Evolutionary conservation across 2,888 invertebrate genomes (phyloP).

Genomic region (Drosophila sordidula): DNA sequence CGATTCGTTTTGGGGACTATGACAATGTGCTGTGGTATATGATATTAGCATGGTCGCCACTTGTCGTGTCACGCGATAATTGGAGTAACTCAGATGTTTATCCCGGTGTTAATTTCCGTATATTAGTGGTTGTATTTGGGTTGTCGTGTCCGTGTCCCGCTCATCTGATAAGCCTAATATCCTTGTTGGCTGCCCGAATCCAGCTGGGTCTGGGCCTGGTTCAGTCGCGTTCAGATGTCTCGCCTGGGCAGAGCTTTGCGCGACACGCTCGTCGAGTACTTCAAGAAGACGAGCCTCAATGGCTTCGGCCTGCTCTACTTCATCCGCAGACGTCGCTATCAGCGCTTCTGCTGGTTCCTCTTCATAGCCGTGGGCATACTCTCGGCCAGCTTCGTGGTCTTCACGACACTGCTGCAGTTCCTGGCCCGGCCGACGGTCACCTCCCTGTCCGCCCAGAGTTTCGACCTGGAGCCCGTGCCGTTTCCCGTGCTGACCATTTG

Average conservation of each 20-base stretch:
- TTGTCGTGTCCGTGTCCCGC: slow-evolving; percentile 8
- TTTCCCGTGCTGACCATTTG: slow-evolving; percentile 75
- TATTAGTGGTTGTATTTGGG: neutral
- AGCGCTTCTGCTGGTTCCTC: slow-evolving; percentile 78
- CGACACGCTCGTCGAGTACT: slow-evolving; percentile 77
- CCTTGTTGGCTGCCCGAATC: neutral
- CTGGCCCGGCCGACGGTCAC: slow-evolving; percentile 72
- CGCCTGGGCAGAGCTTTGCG: slow-evolving; percentile 55
- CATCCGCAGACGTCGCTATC: slow-evolving; percentile 71
- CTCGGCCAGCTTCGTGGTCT: slow-evolving; percentile 67
- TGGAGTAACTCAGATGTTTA: slow-evolving; percentile 17
- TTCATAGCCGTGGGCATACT: slow-evolving; percentile 72
- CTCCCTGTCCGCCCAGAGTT: slow-evolving; percentile 37
- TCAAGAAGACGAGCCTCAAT: slow-evolving; percentile 82
- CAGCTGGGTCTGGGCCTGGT: neutral
- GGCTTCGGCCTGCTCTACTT: slow-evolving; percentile 79
- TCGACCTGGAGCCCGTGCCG: slow-evolving; percentile 33
- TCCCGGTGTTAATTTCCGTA: neutral
- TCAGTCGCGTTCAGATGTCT: slow-evolving; percentile 45
- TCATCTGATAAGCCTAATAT: slow-evolving; percentile 32
- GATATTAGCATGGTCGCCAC: neutral
- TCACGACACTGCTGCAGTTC: slow-evolving; percentile 65
- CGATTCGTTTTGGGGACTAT: slow-evolving; percentile 6
- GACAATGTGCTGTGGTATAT: slow-evolving; percentile 3
- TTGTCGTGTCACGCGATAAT: slow-evolving; percentile 35